A percentile compares a stretch with the other conserved stretches of the same genome.
Conservation (phyloP, 2,888 invertebrate genomes). For the Cheilosia vernalis region DNA sequence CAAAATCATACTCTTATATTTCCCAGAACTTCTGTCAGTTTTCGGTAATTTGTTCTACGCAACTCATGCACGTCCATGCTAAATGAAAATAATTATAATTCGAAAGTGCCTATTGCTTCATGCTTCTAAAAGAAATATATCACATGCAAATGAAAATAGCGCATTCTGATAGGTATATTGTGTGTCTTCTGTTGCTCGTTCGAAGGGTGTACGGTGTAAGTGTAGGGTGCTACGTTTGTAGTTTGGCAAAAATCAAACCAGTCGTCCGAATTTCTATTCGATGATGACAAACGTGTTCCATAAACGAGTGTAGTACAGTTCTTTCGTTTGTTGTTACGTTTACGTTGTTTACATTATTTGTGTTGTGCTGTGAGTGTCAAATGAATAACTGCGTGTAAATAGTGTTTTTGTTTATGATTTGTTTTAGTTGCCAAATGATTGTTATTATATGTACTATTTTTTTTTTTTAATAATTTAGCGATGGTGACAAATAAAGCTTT, state of each 20-base stretch:
- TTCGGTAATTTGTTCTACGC: slow-evolving; percentile 52
- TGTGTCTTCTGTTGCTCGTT: slow-evolving; percentile 1
- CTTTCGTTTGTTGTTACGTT: not conserved
- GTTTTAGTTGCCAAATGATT: slow-evolving; percentile 61
- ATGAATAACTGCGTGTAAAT: slow-evolving; percentile 19
- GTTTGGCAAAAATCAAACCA: not conserved
- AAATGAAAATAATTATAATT: slow-evolving; percentile 28
- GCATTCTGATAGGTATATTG: slow-evolving; percentile 20
- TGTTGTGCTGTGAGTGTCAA: not conserved
- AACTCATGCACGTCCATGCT: slow-evolving; percentile 70
- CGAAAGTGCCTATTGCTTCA: slow-evolving; percentile 23
- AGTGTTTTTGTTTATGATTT: slow-evolving; percentile 31
- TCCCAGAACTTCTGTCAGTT: slow-evolving; percentile 10
- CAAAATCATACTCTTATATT: no score
- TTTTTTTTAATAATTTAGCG: slow-evolving; percentile 23
- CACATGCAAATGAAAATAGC: slow-evolving; percentile 53
- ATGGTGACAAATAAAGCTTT: slow-evolving; percentile 72
- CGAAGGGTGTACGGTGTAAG: slow-evolving; percentile 2
- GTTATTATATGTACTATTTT: not conserved
- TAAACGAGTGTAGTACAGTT: not conserved
- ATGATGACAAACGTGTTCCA: not conserved
- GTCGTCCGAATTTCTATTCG: not conserved
- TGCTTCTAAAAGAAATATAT: slow-evolving; percentile 32
- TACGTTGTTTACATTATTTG: not conserved
- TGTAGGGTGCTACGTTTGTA: not conserved